Base-by-base conservation (phyloP, 2,888 invertebrate genomes). In the Drosophila testacea region DNA sequence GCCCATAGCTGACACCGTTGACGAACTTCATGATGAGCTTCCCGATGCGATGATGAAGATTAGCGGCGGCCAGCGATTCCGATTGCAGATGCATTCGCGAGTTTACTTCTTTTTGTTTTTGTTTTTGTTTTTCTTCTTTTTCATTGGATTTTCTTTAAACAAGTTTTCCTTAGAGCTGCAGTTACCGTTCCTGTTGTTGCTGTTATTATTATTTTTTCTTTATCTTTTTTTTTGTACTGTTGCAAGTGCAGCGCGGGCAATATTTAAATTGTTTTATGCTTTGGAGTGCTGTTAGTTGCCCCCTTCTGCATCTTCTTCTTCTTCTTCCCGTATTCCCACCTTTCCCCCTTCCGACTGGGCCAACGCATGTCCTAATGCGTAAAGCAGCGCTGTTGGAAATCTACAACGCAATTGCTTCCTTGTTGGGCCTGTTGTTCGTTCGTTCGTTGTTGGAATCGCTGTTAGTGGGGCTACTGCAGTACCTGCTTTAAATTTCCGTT, bases 231-330 rank as follows among this genome's bases (percentile, higher is more conserved):
- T 34, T 46, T 69, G 57, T 69, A 83, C 68, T 78, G 84, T 88
- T 87, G 85, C 88, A 85, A 85, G 88, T 85, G 88, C 88, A 81
- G 68, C 78, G 59, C 69, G 75, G 81, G 83, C 90, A 90, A 89
- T 91, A 91, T 90, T 90, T 90, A 90, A 90, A 91, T 90, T 83
- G 89, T 85, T 90, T 90, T 84, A 84, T 91, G 79, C 77, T 74
- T 82, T 78, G 54, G 65, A 76, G 80, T 85, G 83, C 86, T 85
- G 86, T 89, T 88, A 81, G 68, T 62, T 57, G 75, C 66, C 65
- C 56, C 62, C 59, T 56, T n/a, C 59, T 16, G 13, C 55, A 11
- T 10, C 54, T 34, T 6, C 16, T n/a, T 42, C 7, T 38, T 4
- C 50, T 32, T 48, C 48, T 22, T n/a, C 0, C 6, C 7, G 5